Evolutionary conservation across 2,113 vertebrate species (phyloP).

Genomic region (Hydropotes inermis): DNA sequence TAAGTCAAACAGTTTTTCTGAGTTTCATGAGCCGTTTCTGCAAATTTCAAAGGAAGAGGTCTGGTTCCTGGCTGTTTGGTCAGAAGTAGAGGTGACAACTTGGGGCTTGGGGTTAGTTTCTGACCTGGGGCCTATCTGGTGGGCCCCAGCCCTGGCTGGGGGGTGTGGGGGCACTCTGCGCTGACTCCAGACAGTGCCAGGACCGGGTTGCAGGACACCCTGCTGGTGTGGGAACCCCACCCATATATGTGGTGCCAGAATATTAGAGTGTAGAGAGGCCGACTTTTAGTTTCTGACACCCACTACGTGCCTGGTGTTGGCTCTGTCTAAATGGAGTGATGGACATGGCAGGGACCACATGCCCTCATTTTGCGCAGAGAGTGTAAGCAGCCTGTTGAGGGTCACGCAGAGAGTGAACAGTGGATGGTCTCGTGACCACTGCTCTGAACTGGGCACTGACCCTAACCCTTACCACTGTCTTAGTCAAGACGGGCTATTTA

Average conservation of each 20-base stretch:
- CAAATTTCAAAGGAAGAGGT: accelerated
- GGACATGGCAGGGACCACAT: accelerated
- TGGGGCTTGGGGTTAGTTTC: accelerated
- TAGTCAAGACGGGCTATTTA: neutral
- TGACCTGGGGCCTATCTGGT: accelerated
- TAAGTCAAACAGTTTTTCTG: neutral
- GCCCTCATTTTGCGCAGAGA: neutral
- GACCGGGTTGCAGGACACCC: too few relatives aligned
- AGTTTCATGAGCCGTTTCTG: neutral
- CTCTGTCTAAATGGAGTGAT: accelerated
- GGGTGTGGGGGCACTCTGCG: accelerated
- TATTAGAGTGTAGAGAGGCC: neutral
- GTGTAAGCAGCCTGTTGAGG: accelerated
- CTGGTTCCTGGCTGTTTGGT: neutral
- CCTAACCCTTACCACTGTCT: accelerated
- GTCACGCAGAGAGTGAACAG: accelerated
- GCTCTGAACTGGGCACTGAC: accelerated
- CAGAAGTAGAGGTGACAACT: neutral
- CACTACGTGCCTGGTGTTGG: accelerated
- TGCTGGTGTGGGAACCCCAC: neutral
- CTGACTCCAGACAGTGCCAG: too few relatives aligned
- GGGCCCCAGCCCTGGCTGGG: accelerated
- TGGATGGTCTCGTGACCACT: neutral
- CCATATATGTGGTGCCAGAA: neutral
- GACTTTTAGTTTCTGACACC: accelerated